A percentile compares a stretch with the other conserved stretches of the same genome.
These are phyloP conservation scores for Nilaparvata lugens DNA, from an alignment of 1,140 invertebrate species.

Conservation along the genomic window DNA sequence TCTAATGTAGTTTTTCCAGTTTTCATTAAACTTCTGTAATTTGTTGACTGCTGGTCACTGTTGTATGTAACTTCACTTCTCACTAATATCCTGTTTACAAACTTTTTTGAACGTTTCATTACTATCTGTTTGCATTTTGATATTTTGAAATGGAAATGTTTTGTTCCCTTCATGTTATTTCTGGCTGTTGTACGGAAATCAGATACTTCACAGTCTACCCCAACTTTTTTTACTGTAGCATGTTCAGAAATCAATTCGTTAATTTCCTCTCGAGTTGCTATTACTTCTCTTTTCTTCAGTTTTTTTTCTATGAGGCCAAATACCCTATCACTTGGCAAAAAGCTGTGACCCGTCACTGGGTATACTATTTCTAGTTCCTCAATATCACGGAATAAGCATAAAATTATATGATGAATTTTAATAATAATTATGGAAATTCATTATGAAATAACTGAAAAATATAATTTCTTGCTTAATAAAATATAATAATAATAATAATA, in stretches of 20 bases:
- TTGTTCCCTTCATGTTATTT: background rate
- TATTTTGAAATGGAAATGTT: constrained; percentile 17
- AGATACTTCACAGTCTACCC: background rate
- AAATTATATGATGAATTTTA: no score
- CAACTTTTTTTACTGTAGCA: constrained; percentile 15
- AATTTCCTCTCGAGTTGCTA: constrained; percentile 13
- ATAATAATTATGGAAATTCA: no score
- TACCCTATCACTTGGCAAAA: no score
- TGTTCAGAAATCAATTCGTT: constrained; percentile 12
- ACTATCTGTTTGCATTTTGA: constrained; percentile 13
- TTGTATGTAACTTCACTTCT: constrained; percentile 8
- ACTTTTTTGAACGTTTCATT: constrained; percentile 3
- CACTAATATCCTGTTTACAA: constrained; percentile 4
- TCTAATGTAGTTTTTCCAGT: background rate
- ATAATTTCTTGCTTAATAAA: no score
- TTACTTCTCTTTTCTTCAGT: constrained; percentile 23
- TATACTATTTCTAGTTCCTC: no score
- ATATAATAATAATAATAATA: no score
- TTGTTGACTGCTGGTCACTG: background rate
- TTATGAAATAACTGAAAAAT: no score
- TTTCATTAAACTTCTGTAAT: background rate
- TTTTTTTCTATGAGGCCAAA: no score
- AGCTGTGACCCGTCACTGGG: no score
- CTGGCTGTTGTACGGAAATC: constrained; percentile 9
- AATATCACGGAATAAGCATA: no score